Conservation (phyloP, 2,113 vertebrate genomes). For the Cephalopholis sonnerati region DNA sequence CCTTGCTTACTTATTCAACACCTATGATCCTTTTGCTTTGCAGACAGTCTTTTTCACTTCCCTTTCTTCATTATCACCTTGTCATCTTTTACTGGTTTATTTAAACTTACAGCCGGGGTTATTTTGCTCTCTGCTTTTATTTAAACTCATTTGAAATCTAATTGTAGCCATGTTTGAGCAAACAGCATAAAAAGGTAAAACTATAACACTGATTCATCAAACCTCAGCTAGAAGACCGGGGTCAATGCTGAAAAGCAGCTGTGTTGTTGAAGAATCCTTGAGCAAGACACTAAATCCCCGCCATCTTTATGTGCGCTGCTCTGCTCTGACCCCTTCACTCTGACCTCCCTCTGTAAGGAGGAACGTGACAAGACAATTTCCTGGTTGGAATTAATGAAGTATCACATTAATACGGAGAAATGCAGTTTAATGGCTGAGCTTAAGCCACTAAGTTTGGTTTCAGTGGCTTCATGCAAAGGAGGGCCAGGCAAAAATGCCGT, state of each 20-base stretch:
- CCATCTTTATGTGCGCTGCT: slow-evolving; percentile 6
- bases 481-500: background rate
- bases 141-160: background rate
- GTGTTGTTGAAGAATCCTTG: slow-evolving; percentile 6
- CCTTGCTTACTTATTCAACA: background rate
- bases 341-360: background rate
- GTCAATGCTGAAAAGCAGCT: background rate
- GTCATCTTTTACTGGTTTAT: background rate
- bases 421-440: background rate
- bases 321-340: background rate
- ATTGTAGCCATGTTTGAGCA: background rate
- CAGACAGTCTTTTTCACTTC: background rate
- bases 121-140: background rate
- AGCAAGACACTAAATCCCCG: slow-evolving; percentile 21
- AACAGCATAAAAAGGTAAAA: background rate
- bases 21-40: background rate
- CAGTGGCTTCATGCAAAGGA: background rate
- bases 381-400: slow-evolving; percentile 29
- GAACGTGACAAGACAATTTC: slow-evolving; percentile 27
- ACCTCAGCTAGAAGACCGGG: background rate
- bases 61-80: background rate
- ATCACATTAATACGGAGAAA: slow-evolving; percentile 1
- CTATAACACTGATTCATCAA: background rate
- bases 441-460: background rate
- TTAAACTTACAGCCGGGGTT: background rate